Conservation (phyloP, 2,113 vertebrate genomes). For the Phasianus colchicus region DNA sequence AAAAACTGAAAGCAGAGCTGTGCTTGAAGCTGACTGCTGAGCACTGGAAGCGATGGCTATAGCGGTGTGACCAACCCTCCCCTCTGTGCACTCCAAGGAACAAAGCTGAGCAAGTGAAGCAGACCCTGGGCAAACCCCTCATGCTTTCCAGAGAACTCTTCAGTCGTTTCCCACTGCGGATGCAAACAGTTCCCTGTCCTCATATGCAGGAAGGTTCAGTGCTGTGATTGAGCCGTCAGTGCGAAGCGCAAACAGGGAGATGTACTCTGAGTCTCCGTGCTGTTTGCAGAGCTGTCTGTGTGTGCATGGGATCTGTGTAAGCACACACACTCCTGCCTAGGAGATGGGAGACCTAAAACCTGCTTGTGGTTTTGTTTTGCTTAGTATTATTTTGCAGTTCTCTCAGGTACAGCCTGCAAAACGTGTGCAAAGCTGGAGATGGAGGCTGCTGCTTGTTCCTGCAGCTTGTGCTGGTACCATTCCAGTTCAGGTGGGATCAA, state of each 20-base stretch:
- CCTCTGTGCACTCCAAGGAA: accelerated
- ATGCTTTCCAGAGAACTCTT: neutral
- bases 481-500: neutral
- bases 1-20: neutral
- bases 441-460: neutral
- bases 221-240: slow-evolving; percentile 37
- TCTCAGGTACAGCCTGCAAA: neutral
- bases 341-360: neutral
- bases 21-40: neutral
- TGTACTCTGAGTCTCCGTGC: slow-evolving; percentile 14
- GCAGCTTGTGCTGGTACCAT: neutral
- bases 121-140: slow-evolving; percentile 21
- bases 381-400: neutral
- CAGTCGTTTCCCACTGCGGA: neutral
- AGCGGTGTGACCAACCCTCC: neutral
- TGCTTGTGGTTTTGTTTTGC: neutral
- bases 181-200: neutral
- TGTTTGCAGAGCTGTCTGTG: slow-evolving; percentile 55
- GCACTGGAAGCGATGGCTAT: neutral
- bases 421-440: neutral
- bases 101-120: neutral
- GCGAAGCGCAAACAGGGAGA: slow-evolving; percentile 44
- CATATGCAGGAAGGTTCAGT: neutral
- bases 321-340: neutral
- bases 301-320: neutral